Evolutionary conservation across 1,140 invertebrate species (phyloP), one percentile per base, ranked within the genome.

Genomic region (Pantala flavescens): DNA sequence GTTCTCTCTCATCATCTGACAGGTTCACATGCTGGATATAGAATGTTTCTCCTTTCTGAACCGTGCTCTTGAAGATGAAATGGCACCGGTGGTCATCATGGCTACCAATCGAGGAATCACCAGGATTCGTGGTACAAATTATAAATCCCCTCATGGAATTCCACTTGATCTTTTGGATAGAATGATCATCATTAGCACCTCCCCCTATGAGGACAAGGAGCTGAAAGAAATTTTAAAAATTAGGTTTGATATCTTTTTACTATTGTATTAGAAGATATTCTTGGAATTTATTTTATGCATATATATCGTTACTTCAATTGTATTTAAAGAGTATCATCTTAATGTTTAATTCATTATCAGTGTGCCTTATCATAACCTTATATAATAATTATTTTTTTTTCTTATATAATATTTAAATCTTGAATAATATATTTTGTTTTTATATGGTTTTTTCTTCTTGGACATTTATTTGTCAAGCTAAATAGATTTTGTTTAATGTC

Each of bases 41-140:
- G 97, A 99, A 82, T 99, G 97, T 81, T 99, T 99, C 84, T 98
- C 97, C 0, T 99, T 95, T 82, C 83, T 99, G 0, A 99, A 99
- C 85, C 88, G 97, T 71, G 97, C 97, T 0, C 83, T 99, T 24
- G 98, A 99, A 81, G 93, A 93, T 77, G 97, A 99, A 79, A 97
- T 98, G 88, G 93, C 97, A 0, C 98, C 98, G 0, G 91, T 99
- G 24, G 90, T 99, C 2, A 96, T 99, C 11, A 98, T 99, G 94
- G 98, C 98, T 0, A 99, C 97, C n/a, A 99, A 99, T 84, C 88
- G 97, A 77, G 97, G 97, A 73, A 97, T 98, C 70, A 98, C 97
- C 0, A 89, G 90, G 76, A 99, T 99, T 78, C 87, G 98, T 75
- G 98, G 97, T 24, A 99, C 97, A 12, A 92, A 93, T 77, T 96